Conservation (phyloP, 2,797 vertebrate genomes). For the Enteromius unitaeniatus region DNA sequence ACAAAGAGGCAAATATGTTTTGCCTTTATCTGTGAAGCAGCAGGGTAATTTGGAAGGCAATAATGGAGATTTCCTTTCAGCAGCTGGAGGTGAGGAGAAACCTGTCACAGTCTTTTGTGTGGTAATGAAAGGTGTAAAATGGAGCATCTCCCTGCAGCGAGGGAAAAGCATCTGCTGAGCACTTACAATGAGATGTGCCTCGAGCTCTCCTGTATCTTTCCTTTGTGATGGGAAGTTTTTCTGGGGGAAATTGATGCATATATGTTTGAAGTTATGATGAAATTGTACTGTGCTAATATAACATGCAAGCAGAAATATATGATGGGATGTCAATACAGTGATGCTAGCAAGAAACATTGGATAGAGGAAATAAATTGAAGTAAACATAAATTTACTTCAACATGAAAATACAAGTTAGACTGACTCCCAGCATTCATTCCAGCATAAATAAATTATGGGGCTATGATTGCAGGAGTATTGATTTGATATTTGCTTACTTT, state of each 20-base stretch:
- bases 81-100: conserved; percentile 58
- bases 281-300: conserved; percentile 35
- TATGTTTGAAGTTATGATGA: conserved; percentile 5
- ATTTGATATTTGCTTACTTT: not conserved
- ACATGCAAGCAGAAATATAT: not conserved
- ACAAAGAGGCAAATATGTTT: conserved; percentile 60
- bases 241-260: conserved; percentile 9
- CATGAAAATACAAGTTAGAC: not conserved
- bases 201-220: conserved; percentile 16
- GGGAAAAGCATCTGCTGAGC: conserved; percentile 36
- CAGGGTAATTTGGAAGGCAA: conserved; percentile 63
- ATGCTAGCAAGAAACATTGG: not conserved
- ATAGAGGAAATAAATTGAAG: not conserved
- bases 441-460: not conserved
- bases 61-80: conserved; percentile 61
- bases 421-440: not conserved
- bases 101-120: conserved; percentile 61
- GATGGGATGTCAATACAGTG: not conserved
- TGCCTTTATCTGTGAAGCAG: conserved; percentile 58
- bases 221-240: conserved; percentile 21
- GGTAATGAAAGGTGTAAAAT: conserved; percentile 66
- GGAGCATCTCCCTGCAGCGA: conserved; percentile 52
- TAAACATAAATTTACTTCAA: not conserved
- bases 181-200: conserved; percentile 40
- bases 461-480: not conserved